A percentile compares a stretch with the other conserved stretches of the same genome.
Conservation (phyloP, 2,888 invertebrate genomes). For the Acleris sparsana region DNA sequence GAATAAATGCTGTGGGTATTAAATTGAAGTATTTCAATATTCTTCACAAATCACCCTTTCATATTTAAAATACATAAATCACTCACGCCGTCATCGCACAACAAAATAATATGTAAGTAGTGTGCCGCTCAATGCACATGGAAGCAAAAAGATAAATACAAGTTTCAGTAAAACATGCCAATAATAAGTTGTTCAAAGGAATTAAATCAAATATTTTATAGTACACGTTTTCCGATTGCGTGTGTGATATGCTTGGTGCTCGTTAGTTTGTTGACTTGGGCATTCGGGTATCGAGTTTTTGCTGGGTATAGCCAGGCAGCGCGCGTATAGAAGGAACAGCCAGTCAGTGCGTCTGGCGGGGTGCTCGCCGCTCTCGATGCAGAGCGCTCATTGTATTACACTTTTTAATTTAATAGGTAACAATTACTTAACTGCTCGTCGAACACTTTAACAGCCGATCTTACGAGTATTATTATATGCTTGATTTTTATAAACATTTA, state of each 20-base stretch:
- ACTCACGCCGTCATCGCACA: no score
- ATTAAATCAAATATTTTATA: constrained; percentile 9
- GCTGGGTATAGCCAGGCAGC: neutral
- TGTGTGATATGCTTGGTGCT: constrained; percentile 15
- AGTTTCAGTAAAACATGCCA: constrained; percentile 5
- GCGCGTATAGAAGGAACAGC: constrained; percentile 7
- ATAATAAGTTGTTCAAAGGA: constrained; percentile 7
- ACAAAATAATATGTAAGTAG: no score
- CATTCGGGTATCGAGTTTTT: constrained; percentile 19
- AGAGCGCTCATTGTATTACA: neutral
- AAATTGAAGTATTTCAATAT: no score
- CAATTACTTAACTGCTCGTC: neutral
- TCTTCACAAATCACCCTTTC: no score
- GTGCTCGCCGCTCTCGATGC: no score
- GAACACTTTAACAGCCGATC: neutral
- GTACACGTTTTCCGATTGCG: constrained; percentile 24
- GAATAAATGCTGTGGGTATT: no score
- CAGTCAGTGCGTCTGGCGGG: no score
- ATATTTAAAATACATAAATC: no score
- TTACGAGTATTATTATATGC: no score
- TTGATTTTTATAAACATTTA: no score
- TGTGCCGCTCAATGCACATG: neutral
- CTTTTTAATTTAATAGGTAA: neutral
- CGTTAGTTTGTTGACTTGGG: constrained; percentile 20
- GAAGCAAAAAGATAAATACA: constrained; percentile 10